Evolutionary conservation across 2,888 invertebrate genomes (phyloP).

Genomic region (Agriotes lineatus): DNA sequence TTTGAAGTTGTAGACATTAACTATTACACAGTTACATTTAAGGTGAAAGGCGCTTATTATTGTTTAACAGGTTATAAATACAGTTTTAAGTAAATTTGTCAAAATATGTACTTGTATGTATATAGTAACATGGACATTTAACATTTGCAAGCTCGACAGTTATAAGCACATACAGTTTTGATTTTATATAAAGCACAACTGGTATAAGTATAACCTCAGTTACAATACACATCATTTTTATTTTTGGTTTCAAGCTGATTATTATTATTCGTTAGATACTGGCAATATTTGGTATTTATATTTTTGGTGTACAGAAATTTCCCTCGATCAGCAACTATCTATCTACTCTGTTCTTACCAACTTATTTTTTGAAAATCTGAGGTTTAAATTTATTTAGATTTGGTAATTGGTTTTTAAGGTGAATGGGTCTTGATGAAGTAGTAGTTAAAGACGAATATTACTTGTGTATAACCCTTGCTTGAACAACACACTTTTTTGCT

Average conservation of each 20-base stretch:
- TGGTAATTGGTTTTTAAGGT: too few relatives aligned
- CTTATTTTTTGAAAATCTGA: too few relatives aligned
- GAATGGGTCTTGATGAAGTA: too few relatives aligned
- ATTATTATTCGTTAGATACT: too few relatives aligned
- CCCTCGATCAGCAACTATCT: too few relatives aligned
- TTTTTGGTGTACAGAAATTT: not conserved
- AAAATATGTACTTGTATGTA: not conserved
- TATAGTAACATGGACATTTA: not conserved
- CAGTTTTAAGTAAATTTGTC: not conserved
- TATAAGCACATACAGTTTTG: conserved; percentile 11
- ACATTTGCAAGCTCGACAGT: conserved; percentile 21
- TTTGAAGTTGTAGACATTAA: not conserved
- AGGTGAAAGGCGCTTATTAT: not conserved
- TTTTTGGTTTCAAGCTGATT: not conserved
- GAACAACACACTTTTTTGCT: not conserved
- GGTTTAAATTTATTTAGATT: too few relatives aligned
- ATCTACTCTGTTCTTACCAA: too few relatives aligned
- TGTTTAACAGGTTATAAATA: not conserved
- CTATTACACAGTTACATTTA: not conserved
- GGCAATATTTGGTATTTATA: not conserved
- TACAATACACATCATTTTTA: not conserved
- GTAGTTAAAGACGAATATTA: too few relatives aligned
- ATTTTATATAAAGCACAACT: conserved; percentile 26
- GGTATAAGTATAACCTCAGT: not conserved
- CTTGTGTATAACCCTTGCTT: too few relatives aligned